These are phyloP conservation scores for Trachurus trachurus DNA, from an alignment of 2,797 vertebrate genomes.

Conservation along the genomic window DNA sequence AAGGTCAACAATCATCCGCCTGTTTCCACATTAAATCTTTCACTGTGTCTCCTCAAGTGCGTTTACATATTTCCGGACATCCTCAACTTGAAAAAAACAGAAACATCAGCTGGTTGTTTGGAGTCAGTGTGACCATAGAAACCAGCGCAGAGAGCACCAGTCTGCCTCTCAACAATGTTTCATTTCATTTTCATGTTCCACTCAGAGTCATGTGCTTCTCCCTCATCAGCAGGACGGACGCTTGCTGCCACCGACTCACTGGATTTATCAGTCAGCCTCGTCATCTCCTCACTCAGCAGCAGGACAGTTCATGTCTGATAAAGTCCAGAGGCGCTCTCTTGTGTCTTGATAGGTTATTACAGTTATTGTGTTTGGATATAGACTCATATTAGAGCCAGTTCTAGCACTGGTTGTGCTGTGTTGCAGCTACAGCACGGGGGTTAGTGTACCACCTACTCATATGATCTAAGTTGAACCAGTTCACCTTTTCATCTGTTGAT, in stretches of 20 bases:
- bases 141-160: background rate
- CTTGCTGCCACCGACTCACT: constrained; percentile 31
- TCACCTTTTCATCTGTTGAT: background rate
- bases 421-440: background rate
- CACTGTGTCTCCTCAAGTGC: background rate
- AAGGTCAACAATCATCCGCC: constrained; percentile 11
- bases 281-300: background rate
- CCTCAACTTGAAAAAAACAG: background rate
- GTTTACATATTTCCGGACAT: constrained; percentile 24
- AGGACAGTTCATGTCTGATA: background rate
- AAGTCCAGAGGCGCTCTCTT: constrained; percentile 59
- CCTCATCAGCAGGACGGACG: constrained; percentile 18
- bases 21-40: background rate
- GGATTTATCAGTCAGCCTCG: constrained; percentile 3
- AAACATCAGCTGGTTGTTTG: background rate
- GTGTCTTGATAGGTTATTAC: constrained; percentile 59
- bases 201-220: constrained; percentile 29
- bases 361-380: background rate
- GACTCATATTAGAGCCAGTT: background rate
- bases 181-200: background rate
- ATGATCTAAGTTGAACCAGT: too few species aligned
- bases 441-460: background rate
- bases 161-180: background rate
- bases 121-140: background rate
- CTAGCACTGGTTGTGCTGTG: background rate